phyloP scores from a whole-genome alignment of 2,888 invertebrate species.

The Dermolepida albohirtum region DNA sequence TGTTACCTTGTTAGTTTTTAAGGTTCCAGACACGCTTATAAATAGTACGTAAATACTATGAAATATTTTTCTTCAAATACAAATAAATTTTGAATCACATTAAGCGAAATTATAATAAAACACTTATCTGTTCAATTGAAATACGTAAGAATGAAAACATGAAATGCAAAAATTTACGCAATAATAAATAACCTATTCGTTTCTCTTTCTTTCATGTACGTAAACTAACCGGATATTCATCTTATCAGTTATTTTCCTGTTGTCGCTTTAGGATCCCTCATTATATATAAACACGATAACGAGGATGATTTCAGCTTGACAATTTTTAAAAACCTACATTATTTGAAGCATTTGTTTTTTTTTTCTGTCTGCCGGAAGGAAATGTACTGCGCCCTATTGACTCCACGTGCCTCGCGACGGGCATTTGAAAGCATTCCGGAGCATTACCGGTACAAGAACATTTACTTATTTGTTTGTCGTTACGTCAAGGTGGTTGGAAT shows the following conservation, averaged over 20 bases:
- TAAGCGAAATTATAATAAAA: no score
- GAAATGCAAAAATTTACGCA: background rate
- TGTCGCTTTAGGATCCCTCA: constrained; percentile 35
- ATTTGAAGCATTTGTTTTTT: background rate
- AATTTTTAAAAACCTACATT: constrained; percentile 27
- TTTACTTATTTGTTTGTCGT: constrained; percentile 48
- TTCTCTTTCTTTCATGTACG: constrained; percentile 12
- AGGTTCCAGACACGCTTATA: no score
- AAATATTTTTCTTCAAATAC: no score
- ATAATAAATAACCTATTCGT: background rate
- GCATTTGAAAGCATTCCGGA: constrained; percentile 38
- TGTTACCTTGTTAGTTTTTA: no score
- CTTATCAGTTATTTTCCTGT: constrained; percentile 57
- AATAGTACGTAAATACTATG: no score
- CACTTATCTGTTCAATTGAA: no score
- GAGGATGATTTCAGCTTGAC: constrained; percentile 44
- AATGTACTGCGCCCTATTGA: constrained; percentile 48
- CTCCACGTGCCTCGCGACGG: constrained; percentile 53
- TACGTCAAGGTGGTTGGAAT: constrained; percentile 45
- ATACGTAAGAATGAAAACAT: no score
- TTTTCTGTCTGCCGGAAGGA: constrained; percentile 36
- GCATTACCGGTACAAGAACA: constrained; percentile 52
- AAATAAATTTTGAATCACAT: no score
- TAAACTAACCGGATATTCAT: constrained; percentile 50
- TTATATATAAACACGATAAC: constrained; percentile 37